These are phyloP conservation scores for Cantharis flavilabris DNA, from an alignment of 2,888 invertebrate genomes.

Conservation along the genomic window DNA sequence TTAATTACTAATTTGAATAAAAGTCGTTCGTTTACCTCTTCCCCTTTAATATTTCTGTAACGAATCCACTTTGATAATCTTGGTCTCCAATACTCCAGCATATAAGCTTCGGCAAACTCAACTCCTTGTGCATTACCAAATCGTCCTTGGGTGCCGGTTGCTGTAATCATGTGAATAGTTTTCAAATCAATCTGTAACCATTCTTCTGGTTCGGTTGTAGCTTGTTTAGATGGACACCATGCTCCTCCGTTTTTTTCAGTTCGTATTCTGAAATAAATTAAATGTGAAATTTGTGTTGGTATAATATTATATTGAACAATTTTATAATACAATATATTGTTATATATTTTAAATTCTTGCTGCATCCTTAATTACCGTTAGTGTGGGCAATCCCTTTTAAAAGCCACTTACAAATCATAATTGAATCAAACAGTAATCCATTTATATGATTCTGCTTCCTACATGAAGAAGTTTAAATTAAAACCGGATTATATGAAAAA, in stretches of 20 bases:
- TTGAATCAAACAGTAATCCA: constrained; percentile 30
- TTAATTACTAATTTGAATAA: background rate
- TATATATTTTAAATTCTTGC: constrained; percentile 5
- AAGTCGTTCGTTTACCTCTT: constrained; percentile 70
- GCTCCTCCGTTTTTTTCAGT: constrained; percentile 86
- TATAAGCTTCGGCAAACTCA: constrained; percentile 84
- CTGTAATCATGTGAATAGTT: constrained; percentile 80
- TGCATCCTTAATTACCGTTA: background rate
- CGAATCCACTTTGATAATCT: constrained; percentile 80
- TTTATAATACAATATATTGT: background rate
- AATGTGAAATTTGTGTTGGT: background rate
- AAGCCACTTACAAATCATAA: constrained; percentile 29
- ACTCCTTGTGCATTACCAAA: constrained; percentile 91
- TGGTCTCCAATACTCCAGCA: constrained; percentile 84
- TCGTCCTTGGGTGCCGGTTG: constrained; percentile 84
- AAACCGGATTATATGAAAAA: constrained; percentile 25
- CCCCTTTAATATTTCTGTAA: constrained; percentile 74
- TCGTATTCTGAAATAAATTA: constrained; percentile 68
- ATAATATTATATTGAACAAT: background rate
- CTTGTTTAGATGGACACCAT: constrained; percentile 89
- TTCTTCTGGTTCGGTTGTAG: constrained; percentile 75
- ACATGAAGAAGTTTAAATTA: constrained; percentile 25
- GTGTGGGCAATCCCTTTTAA: constrained; percentile 13
- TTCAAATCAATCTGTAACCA: constrained; percentile 83
- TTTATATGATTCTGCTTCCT: constrained; percentile 24